phyloP scores from a whole-genome alignment of 2,888 invertebrate species.

The Himalopsyche tibetana region DNA sequence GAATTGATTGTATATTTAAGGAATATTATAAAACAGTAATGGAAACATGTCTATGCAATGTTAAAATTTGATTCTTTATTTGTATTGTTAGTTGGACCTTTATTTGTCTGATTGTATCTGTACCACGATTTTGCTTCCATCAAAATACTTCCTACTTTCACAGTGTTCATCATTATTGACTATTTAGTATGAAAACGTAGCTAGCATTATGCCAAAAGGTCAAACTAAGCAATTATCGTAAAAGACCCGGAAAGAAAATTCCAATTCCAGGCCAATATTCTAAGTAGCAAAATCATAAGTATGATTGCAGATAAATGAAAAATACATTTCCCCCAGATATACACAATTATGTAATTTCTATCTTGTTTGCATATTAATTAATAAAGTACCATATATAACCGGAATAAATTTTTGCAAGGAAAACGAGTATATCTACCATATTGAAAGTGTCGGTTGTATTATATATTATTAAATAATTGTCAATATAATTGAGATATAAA shows the following conservation, averaged over 20 bases:
- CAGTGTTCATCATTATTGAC: slow-evolving; percentile 26
- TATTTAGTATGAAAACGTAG: slow-evolving; percentile 4
- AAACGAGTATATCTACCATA: background rate
- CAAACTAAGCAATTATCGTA: background rate
- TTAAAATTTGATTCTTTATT: background rate
- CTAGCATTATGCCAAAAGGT: background rate
- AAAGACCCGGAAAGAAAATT: slow-evolving; percentile 9
- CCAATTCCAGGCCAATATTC: background rate
- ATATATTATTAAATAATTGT: too few species aligned
- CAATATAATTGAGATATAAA: too few species aligned
- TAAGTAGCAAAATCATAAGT: background rate
- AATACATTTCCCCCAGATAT: background rate
- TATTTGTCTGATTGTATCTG: slow-evolving; percentile 39
- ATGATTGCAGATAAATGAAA: slow-evolving; percentile 14
- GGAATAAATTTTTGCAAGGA: background rate
- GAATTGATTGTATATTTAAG: too few species aligned
- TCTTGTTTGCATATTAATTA: slow-evolving; percentile 21
- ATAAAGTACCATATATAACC: slow-evolving; percentile 6
- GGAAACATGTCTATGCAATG: too few species aligned
- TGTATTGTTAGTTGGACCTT: background rate
- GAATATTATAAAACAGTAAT: too few species aligned
- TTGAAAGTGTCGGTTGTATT: too few species aligned
- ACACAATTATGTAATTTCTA: background rate
- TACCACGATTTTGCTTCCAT: slow-evolving; percentile 21
- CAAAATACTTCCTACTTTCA: slow-evolving; percentile 53